Evolutionary conservation across 2,888 invertebrate species (phyloP), one percentile per base, ranked within the genome.

Genomic region (Coenonympha glycerion): DNA sequence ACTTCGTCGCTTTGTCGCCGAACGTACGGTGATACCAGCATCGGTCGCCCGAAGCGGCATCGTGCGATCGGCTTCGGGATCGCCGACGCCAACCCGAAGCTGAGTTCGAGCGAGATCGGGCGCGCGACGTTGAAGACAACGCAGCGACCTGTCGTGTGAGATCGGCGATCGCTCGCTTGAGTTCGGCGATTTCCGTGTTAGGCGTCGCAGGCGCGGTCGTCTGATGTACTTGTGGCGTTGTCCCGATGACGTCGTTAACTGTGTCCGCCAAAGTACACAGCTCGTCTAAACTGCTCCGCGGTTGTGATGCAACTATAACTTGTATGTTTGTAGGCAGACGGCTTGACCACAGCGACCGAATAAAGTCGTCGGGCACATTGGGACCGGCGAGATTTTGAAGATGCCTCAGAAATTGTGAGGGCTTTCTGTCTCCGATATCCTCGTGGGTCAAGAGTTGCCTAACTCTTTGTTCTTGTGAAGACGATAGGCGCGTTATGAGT

Each of bases 21-120:
- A 33, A 52, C n/a, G 26, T 36, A 11, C 31, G 45, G 16, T 55
- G 55, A 22, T 49, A 55, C 46, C 51, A 55, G 19, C 54, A 54
- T 5, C 2, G 8, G 8, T 5, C 3, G 6, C 8, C 8, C 5
- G 24, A 4, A 24, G 24, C 8, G 8, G 5, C 24, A 24, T 24
- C 24, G 6, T 6, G 24, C 3, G 24, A 24, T 8, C 8, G 24
- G 24, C 24, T 24, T 8, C 24, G 24, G 3, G 24, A 24, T 8
- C 24, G 24, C 8, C 24, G 24, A 24, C 24, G 24, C 24, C 24
- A 24, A 8, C 24, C 6, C 24, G 24, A 2, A 6, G 5, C 8
- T 8, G 24, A 24, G 2, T 24, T 24, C 3, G 24, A 24, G 24
- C 24, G 24, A 8, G 24, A 24, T 8, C 24, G 24, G 6, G 24